A percentile compares a stretch with the other conserved stretches of the same genome.
Conservation (phyloP, 2,888 invertebrate genomes). For the Allophyes oxyacanthae region DNA sequence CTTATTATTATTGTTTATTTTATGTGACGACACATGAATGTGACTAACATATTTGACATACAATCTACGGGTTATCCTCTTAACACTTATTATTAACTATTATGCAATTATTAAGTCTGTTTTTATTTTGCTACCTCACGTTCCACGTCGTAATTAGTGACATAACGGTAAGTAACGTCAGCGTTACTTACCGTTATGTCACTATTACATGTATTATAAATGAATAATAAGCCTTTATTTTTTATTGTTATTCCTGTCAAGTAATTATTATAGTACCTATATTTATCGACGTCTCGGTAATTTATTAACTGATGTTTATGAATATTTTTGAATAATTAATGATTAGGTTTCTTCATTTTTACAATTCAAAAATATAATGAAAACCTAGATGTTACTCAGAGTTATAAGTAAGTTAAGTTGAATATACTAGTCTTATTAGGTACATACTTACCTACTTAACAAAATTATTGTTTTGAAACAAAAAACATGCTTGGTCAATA, state of each 20-base stretch:
- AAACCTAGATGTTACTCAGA: no score
- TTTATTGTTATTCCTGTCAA: slow-evolving; percentile 1
- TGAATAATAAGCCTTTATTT: no score
- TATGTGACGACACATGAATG: slow-evolving; percentile 1
- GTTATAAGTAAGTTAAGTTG: no score
- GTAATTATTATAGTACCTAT: not conserved
- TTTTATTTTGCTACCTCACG: slow-evolving; percentile 1
- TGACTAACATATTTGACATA: slow-evolving; percentile 20
- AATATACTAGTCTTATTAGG: no score
- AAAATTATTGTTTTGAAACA: no score
- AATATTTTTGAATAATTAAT: no score
- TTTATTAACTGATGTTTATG: no score
- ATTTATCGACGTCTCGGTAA: no score
- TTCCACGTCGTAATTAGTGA: slow-evolving; percentile 18
- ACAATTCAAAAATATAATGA: no score
- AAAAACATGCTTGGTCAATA: not conserved
- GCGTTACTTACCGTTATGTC: slow-evolving; percentile 12
- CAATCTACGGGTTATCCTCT: slow-evolving; percentile 32
- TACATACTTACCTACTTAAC: no score
- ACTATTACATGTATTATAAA: slow-evolving; percentile 34
- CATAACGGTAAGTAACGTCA: slow-evolving; percentile 16
- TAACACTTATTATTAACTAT: slow-evolving; percentile 40
- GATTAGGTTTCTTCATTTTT: no score
- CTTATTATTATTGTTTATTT: slow-evolving; percentile 6
- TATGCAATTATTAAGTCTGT: slow-evolving; percentile 35